Conservation (phyloP, 2,888 invertebrate genomes). For the Cancer borealis region DNA sequence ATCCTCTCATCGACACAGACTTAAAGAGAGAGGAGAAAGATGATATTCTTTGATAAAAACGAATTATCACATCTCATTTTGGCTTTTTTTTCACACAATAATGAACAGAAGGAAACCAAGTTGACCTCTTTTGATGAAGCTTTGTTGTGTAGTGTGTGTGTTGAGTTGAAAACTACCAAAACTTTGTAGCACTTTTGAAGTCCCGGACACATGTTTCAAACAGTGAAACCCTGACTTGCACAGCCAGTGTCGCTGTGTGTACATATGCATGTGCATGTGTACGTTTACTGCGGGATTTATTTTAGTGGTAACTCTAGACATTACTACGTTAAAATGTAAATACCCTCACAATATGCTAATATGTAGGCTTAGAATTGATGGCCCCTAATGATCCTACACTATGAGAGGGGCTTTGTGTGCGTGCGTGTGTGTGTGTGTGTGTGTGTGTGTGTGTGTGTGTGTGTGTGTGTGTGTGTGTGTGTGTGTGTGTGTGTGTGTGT, state of each 20-base stretch:
- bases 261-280: neutral
- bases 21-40: neutral
- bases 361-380: neutral
- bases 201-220: conserved; percentile 1
- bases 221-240: conserved; percentile 3
- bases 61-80: neutral
- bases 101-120: neutral
- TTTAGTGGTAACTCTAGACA: neutral
- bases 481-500: conserved; percentile 43
- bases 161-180: neutral
- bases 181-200: conserved; percentile 25
- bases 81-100: neutral
- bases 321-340: conserved; percentile 29
- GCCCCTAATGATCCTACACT: neutral
- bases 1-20: neutral
- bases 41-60: neutral
- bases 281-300: neutral
- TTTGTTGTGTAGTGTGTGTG: neutral
- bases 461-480: conserved; percentile 50
- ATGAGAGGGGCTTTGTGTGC: neutral
- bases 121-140: neutral
- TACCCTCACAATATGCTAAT: conserved; percentile 28
- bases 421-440: conserved; percentile 40
- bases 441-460: conserved; percentile 49
- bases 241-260: neutral